Evolutionary conservation across 2,113 vertebrate species (phyloP), one percentile per base, ranked within the genome.

Genomic region (Athene cunicularia): DNA sequence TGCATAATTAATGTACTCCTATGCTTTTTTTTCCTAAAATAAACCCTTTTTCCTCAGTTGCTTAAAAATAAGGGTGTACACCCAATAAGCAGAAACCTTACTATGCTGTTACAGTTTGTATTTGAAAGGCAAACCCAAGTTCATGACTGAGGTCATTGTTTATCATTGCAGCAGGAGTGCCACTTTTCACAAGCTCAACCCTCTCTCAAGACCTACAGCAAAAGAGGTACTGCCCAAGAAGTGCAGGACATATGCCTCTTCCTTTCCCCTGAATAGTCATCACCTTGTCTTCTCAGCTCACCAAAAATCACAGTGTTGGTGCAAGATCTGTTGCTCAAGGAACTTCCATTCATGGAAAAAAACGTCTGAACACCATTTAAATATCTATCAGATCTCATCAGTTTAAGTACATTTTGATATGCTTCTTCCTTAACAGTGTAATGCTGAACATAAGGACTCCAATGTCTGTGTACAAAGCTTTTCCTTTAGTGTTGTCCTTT

Each of bases 361-460:
- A 27, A 9, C n/a, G 72, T 63, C 66, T 70, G 58, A 89, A 90
- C 15, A 50, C 77, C 45, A 70, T 82, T 88, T 72, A 81, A 85
- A 17, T 50, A 79, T 81, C 62, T 58, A 93, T 89, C 80, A 84
- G 67, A 62, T 72, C 70, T 76, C 81, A 85, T 84, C 67, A 94
- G 53, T 62, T 85, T 76, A 96, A 94, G 91, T 80, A 16, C n/a
- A 85, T 82, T 73, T 88, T 95, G 84, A 89, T 85, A 73, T 47
- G n/a, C 55, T 80, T 82, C 87, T 85, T 94, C 80, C 71, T 79
- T 85, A 76, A 60, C 66, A 76, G 41, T 22, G 72, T 88, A 95
- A 96, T 83, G 55, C 71, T 60, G 56, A 95, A 91, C 91, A 91
- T 77, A 96, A 94, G 87, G 89, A 82, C 53, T 56, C 35, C 30